A percentile compares a stretch with the other conserved stretches of the same genome.
Evolutionary conservation across 2,797 vertebrate genomes (phyloP).

Genomic region (Octomys mimax): DNA sequence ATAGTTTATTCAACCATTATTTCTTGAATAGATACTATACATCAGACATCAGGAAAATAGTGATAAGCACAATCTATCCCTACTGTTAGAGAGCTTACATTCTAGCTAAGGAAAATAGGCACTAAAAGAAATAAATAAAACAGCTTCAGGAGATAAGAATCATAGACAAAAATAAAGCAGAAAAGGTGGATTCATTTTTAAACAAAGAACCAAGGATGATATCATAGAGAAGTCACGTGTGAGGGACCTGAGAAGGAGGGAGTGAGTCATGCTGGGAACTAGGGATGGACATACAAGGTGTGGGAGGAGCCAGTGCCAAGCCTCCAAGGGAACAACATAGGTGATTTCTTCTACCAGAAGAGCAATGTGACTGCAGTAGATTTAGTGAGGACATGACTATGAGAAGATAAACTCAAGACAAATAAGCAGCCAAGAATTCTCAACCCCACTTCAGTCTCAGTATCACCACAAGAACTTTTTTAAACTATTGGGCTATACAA

Average conservation of each 20-base stretch:
- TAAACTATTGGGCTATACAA: not conserved
- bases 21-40: not conserved
- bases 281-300: not conserved
- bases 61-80: not conserved
- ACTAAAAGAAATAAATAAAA: slow-evolving; percentile 51
- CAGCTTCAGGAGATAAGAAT: not conserved
- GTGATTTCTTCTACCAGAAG: not conserved
- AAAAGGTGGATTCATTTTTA: not conserved
- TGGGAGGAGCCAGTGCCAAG: not conserved
- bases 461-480: not conserved
- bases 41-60: not conserved
- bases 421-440: not conserved
- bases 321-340: not conserved
- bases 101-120: not conserved
- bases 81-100: not conserved
- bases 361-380: not conserved
- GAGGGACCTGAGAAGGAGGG: not conserved
- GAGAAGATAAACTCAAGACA: not conserved
- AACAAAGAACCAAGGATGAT: not conserved
- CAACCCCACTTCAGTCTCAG: not conserved
- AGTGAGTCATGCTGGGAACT: not conserved
- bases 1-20: not conserved
- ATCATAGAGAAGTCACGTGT: not conserved
- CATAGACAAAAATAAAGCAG: slow-evolving; percentile 26
- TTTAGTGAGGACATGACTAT: not conserved